Percentiles rank a stretch among this genome's conserved stretches.
phyloP scores from a whole-genome alignment of 2,113 vertebrate species.

The Potamarius usumacintae region DNA sequence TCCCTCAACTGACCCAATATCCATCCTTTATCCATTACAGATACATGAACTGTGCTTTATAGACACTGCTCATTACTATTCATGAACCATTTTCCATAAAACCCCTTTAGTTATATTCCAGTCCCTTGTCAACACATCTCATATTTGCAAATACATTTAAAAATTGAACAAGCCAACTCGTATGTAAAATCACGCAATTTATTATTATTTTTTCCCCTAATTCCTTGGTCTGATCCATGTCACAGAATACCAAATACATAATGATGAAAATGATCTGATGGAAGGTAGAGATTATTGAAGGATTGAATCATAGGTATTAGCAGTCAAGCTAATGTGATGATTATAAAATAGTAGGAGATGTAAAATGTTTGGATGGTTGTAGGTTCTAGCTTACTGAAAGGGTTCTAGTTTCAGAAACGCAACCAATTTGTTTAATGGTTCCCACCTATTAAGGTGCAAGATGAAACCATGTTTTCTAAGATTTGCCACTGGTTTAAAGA shows the following conservation, averaged over 20 bases:
- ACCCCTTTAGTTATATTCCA: not conserved
- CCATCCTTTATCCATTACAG: slow-evolving; percentile 17
- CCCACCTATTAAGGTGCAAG: not conserved
- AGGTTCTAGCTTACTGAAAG: not conserved
- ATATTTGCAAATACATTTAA: slow-evolving; percentile 2
- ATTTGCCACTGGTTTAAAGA: not conserved
- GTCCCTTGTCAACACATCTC: slow-evolving; percentile 3
- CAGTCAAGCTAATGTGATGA: not conserved
- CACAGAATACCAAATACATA: not conserved
- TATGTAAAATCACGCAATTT: not conserved
- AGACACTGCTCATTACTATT: slow-evolving; percentile 31
- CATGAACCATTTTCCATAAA: slow-evolving; percentile 15
- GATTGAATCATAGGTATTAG: not conserved
- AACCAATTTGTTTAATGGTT: not conserved
- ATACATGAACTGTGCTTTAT: slow-evolving; percentile 33
- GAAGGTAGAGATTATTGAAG: not conserved
- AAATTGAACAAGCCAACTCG: not conserved
- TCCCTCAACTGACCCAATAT: not conserved
- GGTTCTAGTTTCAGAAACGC: not conserved
- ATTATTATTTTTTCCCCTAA: not conserved
- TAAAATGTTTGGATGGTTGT: not conserved
- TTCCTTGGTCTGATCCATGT: not conserved
- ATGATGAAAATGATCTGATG: not conserved
- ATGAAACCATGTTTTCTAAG: not conserved
- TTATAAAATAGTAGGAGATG: not conserved